Percentiles rank a stretch among this genome's conserved stretches.
Evolutionary conservation across 2,113 vertebrate species (phyloP).

Genomic region (Butorides virescens): DNA sequence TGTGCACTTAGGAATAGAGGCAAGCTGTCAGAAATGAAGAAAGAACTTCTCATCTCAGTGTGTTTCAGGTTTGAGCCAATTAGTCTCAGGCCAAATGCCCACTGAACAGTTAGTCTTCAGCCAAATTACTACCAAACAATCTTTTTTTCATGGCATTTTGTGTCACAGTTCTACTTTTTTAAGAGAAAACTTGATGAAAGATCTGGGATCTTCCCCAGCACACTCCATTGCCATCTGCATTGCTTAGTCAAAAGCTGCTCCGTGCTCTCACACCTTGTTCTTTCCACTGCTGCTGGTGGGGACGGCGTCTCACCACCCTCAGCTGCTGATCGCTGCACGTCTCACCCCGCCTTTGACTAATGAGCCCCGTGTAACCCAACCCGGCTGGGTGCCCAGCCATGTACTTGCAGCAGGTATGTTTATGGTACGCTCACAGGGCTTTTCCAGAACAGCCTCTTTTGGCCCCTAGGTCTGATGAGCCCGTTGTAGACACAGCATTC

Average conservation of each 20-base stretch:
- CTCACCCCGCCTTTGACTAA: not conserved
- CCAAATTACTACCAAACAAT: not conserved
- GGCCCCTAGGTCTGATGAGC: not conserved
- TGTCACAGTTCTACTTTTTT: not conserved
- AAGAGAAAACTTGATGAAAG: not conserved
- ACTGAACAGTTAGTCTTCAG: not conserved
- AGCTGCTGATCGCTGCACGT: not conserved
- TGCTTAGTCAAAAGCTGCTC: not conserved
- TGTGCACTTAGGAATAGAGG: not conserved
- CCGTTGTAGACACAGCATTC: not conserved
- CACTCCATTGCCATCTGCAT: not conserved
- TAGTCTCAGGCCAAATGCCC: not conserved
- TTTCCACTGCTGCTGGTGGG: not conserved
- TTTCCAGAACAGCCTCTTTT: not conserved
- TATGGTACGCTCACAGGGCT: not conserved
- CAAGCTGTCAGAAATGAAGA: not conserved
- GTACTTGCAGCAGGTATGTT: not conserved
- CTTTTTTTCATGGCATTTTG: not conserved
- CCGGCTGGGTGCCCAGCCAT: not conserved
- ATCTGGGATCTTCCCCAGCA: not conserved
- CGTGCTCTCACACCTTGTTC: not conserved
- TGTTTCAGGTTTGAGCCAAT: not conserved
- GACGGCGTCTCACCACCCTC: not conserved
- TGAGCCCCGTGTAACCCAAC: not conserved
- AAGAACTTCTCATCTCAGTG: not conserved